A percentile compares a stretch with the other conserved stretches of the same genome.
Conservation (phyloP, 2,888 invertebrate species). For the Drosophila mimetica region DNA sequence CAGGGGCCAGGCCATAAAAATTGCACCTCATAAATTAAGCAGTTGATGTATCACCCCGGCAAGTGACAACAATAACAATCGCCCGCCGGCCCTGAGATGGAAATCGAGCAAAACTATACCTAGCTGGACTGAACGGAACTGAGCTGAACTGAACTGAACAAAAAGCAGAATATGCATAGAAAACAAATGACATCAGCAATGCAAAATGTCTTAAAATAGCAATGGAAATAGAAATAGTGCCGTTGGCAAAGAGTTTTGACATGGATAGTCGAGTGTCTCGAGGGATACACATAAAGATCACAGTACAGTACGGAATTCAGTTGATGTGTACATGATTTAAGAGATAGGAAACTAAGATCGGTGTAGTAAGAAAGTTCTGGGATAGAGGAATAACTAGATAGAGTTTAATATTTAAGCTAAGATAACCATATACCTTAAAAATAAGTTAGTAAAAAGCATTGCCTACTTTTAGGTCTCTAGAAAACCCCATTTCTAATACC, state of each 20-base stretch:
- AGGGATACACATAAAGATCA: neutral
- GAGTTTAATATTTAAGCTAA: neutral
- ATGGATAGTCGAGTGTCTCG: constrained; percentile 3
- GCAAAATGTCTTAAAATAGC: constrained; percentile 49
- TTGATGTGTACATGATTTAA: neutral
- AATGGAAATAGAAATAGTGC: constrained; percentile 40
- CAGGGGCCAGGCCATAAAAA: constrained; percentile 51
- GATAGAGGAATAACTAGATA: too few species aligned
- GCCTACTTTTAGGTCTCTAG: neutral
- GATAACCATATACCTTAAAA: too few species aligned
- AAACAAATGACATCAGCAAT: constrained; percentile 50
- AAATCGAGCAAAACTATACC: constrained; percentile 18
- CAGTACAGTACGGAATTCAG: neutral
- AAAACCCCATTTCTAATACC: too few species aligned
- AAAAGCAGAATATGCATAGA: constrained; percentile 41
- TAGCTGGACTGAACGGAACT: constrained; percentile 14
- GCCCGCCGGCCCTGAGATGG: neutral
- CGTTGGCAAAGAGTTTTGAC: constrained; percentile 22
- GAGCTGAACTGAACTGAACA: constrained; percentile 11
- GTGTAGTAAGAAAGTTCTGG: too few species aligned
- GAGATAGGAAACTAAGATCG: neutral
- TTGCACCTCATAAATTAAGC: constrained; percentile 75
- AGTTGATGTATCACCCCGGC: constrained; percentile 49
- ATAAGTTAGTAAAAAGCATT: too few species aligned
- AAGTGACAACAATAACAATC: constrained; percentile 43